Evolutionary conservation across 2,113 vertebrate species (phyloP), one percentile per base, ranked within the genome.

Genomic region (Stictonetta naevosa): DNA sequence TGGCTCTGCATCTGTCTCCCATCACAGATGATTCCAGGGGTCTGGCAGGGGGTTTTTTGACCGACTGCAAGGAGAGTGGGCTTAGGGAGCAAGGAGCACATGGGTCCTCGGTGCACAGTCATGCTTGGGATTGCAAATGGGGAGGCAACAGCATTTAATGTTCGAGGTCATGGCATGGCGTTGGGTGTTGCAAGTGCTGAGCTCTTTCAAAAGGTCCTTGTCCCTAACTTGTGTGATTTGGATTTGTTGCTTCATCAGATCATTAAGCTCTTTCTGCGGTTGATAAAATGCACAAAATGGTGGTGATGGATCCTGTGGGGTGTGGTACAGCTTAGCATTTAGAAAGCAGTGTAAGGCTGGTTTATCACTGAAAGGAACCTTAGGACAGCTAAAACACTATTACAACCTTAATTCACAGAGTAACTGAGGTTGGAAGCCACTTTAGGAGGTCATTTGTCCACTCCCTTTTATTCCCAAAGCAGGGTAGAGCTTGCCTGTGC

Each of bases 1-100:
- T 83, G 88, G 77, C 55, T 92, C 91, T 0, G 20, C 95, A 96
- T 95, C 95, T 97, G 96, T 92, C 81, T 96, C 71, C 62, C 89
- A 96, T 97, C 96, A 92, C 0, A 1, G 25, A 33, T 28, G 17
- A 13, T 67, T 53, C 62, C 38, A 67, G 63, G 84, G 68, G 10
- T 76, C 91, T 93, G 95, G 84, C 71, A 73, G 80, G 80, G 71
- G 92, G 73, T 80, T 76, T 64, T 76, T 83, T 0, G 8, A 52
- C 86, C 52, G 50, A 63, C 67, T 95, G 55, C 22, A 64, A 90
- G 71, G 75, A 92, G 74, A 91, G 29, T 40, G 69, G 31, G 36
- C 31, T 62, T 12, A 68, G 80, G 0, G 2, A 94, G 81, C 0
- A 1, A 79, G 80, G 71, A 90, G 52, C 84, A 63, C 73, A 22